phyloP scores from a whole-genome alignment of 2,113 vertebrate species.

The Campylomormyrus tamandua region DNA sequence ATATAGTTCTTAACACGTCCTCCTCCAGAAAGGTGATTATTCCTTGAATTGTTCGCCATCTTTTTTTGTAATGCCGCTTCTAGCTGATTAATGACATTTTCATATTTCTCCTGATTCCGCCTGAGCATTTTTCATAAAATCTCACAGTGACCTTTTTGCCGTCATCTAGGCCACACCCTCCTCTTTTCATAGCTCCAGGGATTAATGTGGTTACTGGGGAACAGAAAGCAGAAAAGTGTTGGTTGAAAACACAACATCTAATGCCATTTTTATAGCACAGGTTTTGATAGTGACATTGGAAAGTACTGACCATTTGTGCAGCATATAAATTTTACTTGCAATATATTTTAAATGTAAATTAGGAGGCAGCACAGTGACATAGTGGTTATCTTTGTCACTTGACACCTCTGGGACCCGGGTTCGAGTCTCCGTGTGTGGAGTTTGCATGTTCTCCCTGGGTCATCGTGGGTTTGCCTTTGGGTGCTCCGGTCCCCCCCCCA shows the following conservation, averaged over 20 bases:
- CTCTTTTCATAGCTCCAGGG: not conserved
- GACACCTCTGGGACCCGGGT: not conserved
- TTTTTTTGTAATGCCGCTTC: not conserved
- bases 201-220: not conserved
- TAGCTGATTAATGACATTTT: not conserved
- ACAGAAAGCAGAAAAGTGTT: not conserved
- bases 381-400: not conserved
- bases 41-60: not conserved
- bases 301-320: not conserved
- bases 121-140: not conserved
- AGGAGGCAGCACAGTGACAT: not conserved
- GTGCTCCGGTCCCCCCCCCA: too few species aligned
- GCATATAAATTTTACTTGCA: not conserved
- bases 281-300: not conserved
- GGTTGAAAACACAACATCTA: not conserved
- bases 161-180: not conserved
- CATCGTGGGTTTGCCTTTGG: not conserved
- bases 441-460: not conserved
- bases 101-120: not conserved
- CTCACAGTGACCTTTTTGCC: not conserved
- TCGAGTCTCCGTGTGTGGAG: not conserved
- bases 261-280: not conserved
- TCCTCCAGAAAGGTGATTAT: not conserved
- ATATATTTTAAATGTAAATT: not conserved
- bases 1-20: not conserved